Percentiles rank a stretch among this genome's conserved stretches.
Evolutionary conservation across 2,888 invertebrate genomes (phyloP).

Genomic region (Serrognathus titanus): DNA sequence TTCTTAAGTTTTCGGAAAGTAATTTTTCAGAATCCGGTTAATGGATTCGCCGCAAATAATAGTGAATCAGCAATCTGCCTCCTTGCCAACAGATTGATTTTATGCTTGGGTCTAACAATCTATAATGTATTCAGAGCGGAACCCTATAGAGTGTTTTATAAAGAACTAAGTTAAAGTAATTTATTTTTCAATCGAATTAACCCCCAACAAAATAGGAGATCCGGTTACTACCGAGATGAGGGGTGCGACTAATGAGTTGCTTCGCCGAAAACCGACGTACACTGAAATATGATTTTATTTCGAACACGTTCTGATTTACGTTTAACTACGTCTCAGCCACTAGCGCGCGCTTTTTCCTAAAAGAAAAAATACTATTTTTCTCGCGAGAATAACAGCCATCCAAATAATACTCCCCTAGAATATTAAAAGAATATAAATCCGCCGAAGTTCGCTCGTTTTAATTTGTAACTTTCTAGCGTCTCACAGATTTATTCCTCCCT

Average conservation of each 20-base stretch:
- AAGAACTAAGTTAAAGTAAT: conserved; percentile 25
- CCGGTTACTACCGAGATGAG: conserved; percentile 14
- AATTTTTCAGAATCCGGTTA: no score
- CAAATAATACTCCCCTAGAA: conserved; percentile 16
- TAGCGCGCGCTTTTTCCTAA: no score
- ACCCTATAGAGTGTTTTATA: background rate
- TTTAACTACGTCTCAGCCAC: no score
- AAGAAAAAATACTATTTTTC: no score
- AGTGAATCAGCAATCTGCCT: background rate
- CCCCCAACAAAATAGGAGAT: conserved; percentile 25
- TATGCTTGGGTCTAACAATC: conserved; percentile 1
- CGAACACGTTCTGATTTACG: no score
- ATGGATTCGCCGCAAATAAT: background rate
- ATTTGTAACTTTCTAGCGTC: conserved; percentile 21
- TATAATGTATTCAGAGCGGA: conserved; percentile 18
- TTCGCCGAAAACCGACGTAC: no score
- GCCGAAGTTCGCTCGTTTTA: conserved; percentile 21
- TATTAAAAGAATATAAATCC: conserved; percentile 23
- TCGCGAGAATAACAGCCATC: conserved; percentile 12
- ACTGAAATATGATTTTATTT: no score
- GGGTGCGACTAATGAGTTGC: background rate
- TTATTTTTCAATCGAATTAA: conserved; percentile 30
- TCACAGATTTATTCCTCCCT: background rate
- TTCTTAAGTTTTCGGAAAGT: no score
- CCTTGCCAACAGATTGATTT: background rate